Conservation (phyloP, 2,888 invertebrate species). For the Limnephilus marmoratus region DNA sequence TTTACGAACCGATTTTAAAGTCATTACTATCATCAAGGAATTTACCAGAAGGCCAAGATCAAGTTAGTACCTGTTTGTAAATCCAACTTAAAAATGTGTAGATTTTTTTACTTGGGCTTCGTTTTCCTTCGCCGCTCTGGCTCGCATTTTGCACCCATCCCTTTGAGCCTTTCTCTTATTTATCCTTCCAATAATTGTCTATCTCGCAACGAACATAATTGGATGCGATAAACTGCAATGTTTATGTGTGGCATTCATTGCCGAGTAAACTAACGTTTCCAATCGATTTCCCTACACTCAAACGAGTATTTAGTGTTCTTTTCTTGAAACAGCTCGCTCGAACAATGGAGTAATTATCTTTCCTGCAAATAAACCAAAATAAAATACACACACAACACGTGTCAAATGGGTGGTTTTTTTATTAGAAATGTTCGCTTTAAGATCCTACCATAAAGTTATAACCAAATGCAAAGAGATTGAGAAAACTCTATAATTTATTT, state of each 20-base stretch:
- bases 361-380: neutral
- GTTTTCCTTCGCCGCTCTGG: neutral
- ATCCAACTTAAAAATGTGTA: neutral
- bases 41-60: neutral
- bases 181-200: conserved; percentile 61
- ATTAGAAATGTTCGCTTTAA: neutral
- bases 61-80: neutral
- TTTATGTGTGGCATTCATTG: conserved; percentile 60
- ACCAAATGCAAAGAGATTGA: neutral
- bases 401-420: neutral
- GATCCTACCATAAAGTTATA: neutral
- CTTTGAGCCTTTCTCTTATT: conserved; percentile 19
- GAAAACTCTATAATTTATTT: neutral
- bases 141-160: neutral
- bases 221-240: conserved; percentile 59
- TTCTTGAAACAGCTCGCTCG: neutral
- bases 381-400: neutral
- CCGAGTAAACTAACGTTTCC: conserved; percentile 57
- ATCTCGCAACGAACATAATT: conserved; percentile 55
- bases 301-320: neutral
- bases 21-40: neutral
- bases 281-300: conserved; percentile 50
- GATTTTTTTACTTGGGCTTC: neutral
- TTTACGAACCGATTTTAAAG: neutral
- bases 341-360: neutral